A percentile compares a stretch with the other conserved stretches of the same genome.
These are phyloP conservation scores for Pongo pygmaeus DNA, from an alignment of 2,113 vertebrate species.

Conservation along the genomic window DNA sequence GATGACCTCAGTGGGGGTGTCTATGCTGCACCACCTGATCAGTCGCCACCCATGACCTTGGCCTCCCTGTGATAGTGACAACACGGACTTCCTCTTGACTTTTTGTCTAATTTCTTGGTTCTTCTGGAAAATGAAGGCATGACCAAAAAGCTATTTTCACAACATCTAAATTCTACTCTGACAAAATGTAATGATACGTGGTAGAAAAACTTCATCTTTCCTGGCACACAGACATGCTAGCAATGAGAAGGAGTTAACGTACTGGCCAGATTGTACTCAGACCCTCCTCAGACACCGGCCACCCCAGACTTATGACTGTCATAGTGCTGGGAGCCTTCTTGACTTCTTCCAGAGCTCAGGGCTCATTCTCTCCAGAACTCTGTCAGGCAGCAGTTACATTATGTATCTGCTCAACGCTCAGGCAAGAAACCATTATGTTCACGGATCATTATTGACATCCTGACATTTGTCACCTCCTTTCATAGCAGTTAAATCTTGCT, in stretches of 20 bases:
- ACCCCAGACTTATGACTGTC: neutral
- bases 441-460: slow-evolving; percentile 90
- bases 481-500: slow-evolving; percentile 90
- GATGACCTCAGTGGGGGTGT: neutral
- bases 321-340: slow-evolving; percentile 54
- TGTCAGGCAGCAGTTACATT: slow-evolving; percentile 81
- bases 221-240: slow-evolving; percentile 50
- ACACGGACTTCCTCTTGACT: neutral
- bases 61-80: neutral
- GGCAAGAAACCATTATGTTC: slow-evolving; percentile 88
- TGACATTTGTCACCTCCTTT: slow-evolving; percentile 91
- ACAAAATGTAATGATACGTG: slow-evolving; percentile 15
- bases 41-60: neutral
- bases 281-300: slow-evolving; percentile 59
- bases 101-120: neutral
- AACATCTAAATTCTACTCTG: slow-evolving; percentile 1
- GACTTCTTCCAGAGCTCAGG: slow-evolving; percentile 47
- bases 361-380: slow-evolving; percentile 76
- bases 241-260: slow-evolving; percentile 62
- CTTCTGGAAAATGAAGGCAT: slow-evolving; percentile 49
- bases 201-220: slow-evolving; percentile 51
- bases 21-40: neutral
- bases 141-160: slow-evolving; percentile 55
- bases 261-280: slow-evolving; percentile 60
- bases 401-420: slow-evolving; percentile 84